phyloP scores from a whole-genome alignment of 1,140 invertebrate species.

The Drosophila carrolli region DNA sequence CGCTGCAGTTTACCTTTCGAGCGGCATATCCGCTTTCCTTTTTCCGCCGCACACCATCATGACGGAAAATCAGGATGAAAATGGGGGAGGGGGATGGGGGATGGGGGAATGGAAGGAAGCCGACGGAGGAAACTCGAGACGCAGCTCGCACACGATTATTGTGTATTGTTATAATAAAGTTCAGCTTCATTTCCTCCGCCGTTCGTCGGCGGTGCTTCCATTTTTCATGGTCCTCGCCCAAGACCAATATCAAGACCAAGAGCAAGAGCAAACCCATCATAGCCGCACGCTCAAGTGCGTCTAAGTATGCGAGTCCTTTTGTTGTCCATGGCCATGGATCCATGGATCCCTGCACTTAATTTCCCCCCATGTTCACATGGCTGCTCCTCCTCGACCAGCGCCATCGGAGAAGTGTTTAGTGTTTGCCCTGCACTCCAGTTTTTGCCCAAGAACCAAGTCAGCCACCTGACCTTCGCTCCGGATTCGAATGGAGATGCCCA shows the following conservation, averaged over 20 bases:
- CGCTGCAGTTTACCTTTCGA: constrained; percentile 36
- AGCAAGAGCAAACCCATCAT: not conserved
- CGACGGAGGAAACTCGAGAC: constrained; percentile 13
- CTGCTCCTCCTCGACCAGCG: constrained; percentile 17
- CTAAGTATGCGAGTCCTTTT: constrained; percentile 57
- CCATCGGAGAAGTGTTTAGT: constrained; percentile 69
- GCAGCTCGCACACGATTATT: constrained; percentile 54
- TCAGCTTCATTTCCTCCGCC: constrained; percentile 72
- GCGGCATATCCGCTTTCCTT: constrained; percentile 43
- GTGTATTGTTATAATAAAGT: constrained; percentile 79
- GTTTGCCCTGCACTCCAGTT: constrained; percentile 68
- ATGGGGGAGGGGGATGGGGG: too few relatives aligned
- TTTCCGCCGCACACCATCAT: constrained; percentile 45
- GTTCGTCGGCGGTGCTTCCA: constrained; percentile 22
- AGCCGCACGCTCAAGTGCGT: constrained; percentile 31
- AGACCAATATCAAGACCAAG: not conserved
- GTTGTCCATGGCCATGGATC: constrained; percentile 45
- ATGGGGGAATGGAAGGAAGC: too few relatives aligned
- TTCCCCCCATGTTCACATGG: constrained; percentile 63
- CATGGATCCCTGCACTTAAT: constrained; percentile 64
- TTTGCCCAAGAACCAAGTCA: constrained; percentile 33
- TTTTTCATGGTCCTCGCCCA: constrained; percentile 9
- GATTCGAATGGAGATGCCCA: not conserved
- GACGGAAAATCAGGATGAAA: constrained; percentile 15
- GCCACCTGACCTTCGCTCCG: constrained; percentile 57